A percentile compares a stretch with the other conserved stretches of the same genome.
phyloP scores from a whole-genome alignment of 2,113 vertebrate species.

The Mesembrinibis cayennensis region DNA sequence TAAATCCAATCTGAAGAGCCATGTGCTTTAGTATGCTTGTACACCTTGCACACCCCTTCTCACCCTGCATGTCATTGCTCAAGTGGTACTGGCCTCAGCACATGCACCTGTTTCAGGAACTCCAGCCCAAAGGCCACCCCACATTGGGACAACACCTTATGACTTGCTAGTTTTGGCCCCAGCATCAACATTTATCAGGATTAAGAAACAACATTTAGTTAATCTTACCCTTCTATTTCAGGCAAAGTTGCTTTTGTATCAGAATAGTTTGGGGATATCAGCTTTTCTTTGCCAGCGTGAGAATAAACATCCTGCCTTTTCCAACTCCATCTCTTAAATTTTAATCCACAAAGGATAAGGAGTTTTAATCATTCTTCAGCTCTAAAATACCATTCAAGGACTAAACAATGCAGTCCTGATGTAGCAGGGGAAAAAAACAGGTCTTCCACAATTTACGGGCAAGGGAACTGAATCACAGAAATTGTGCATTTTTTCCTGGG shows the following conservation, averaged over 20 bases:
- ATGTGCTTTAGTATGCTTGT: neutral
- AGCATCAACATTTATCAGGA: neutral
- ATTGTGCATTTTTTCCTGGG: neutral
- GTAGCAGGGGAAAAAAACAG: neutral
- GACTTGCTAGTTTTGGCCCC: neutral
- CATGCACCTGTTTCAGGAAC: no score
- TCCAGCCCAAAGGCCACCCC: no score
- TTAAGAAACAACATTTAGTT: neutral
- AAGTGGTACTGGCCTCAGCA: neutral
- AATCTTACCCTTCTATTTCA: neutral
- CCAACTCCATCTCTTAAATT: neutral
- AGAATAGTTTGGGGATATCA: neutral
- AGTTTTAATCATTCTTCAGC: neutral
- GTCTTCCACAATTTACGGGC: neutral
- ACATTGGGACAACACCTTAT: neutral
- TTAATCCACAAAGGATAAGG: neutral
- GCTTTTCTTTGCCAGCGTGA: neutral
- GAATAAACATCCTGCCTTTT: neutral
- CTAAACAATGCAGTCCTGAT: neutral
- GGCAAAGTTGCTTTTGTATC: neutral
- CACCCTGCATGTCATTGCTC: neutral
- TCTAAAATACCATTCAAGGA: neutral
- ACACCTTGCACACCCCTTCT: neutral
- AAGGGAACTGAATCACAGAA: neutral
- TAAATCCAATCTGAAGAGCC: neutral